These are phyloP conservation scores for Pantherophis vulpinus DNA, from an alignment of 2,797 vertebrate species.

Conservation along the genomic window DNA sequence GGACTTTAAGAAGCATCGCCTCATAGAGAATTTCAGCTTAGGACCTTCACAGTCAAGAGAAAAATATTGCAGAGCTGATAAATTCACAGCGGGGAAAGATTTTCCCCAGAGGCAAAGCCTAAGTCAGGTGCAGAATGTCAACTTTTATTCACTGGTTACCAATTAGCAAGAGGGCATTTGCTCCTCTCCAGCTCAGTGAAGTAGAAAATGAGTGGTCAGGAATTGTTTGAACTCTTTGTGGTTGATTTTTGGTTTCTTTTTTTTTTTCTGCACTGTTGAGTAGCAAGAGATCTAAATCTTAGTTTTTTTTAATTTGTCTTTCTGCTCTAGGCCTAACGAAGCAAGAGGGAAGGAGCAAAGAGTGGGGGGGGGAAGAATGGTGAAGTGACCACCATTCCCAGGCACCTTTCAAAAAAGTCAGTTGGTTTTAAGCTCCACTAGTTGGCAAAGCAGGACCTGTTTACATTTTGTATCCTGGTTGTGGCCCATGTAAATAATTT, in stretches of 20 bases:
- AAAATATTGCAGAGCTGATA: fast-evolving
- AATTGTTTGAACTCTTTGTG: constrained; percentile 13
- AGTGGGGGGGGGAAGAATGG: neutral
- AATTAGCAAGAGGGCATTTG: constrained; percentile 1
- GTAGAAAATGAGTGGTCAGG: constrained; percentile 2
- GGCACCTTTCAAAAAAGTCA: neutral
- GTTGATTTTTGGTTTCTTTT: constrained; percentile 35
- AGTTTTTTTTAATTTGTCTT: constrained; percentile 39
- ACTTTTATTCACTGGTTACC: neutral
- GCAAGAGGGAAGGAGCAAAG: constrained; percentile 10
- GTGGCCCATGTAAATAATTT: neutral
- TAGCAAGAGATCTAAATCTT: constrained; percentile 31
- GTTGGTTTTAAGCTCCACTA: fast-evolving
- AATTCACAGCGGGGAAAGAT: neutral
- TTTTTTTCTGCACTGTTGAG: constrained; percentile 24
- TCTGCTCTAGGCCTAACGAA: constrained; percentile 53
- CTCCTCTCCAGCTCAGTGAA: neutral
- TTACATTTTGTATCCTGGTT: too few relatives aligned
- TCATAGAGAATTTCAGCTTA: neutral
- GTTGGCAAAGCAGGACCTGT: too few relatives aligned
- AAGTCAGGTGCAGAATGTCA: fast-evolving
- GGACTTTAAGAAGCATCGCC: too few relatives aligned
- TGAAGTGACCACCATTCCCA: fast-evolving
- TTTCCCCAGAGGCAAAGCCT: neutral
- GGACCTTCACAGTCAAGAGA: too few relatives aligned